phyloP scores from a whole-genome alignment of 1,140 invertebrate species.

The Aphidius ervi region DNA sequence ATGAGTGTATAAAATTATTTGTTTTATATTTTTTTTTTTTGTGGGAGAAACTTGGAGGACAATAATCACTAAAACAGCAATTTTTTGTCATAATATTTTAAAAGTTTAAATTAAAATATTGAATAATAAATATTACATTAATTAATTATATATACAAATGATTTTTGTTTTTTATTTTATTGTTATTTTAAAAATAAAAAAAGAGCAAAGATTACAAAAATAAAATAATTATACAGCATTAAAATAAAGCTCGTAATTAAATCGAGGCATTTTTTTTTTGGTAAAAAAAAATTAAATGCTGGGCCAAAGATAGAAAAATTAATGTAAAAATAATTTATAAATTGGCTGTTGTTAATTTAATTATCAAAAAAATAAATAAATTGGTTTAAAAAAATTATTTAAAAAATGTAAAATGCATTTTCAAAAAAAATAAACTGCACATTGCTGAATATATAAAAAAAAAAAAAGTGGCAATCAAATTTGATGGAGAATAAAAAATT shows the following conservation, averaged over 20 bases:
- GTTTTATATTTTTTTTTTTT: conserved; percentile 3
- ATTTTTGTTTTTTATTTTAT: conserved; percentile 18
- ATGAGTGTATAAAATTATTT: not conserved
- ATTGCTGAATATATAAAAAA: not conserved
- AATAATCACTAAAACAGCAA: conserved; percentile 21
- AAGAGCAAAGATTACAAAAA: conserved; percentile 18
- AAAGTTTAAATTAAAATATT: conserved; percentile 15
- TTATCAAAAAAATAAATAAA: conserved; percentile 17
- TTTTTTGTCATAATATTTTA: conserved; percentile 21
- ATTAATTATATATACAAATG: conserved; percentile 14
- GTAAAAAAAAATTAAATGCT: conserved; percentile 26
- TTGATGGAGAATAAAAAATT: not conserved
- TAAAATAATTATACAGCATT: conserved; percentile 9
- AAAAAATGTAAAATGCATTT: conserved; percentile 17
- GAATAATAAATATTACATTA: conserved; percentile 6
- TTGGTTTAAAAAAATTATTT: conserved; percentile 1
- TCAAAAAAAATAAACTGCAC: conserved; percentile 13
- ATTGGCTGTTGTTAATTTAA: conserved; percentile 31
- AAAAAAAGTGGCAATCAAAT: no score
- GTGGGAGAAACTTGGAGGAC: conserved; percentile 7
- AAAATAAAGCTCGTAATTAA: not conserved
- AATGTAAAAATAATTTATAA: conserved; percentile 19
- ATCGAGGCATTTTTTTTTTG: conserved; percentile 14
- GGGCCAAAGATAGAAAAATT: conserved; percentile 22
- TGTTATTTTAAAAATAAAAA: conserved; percentile 19